Evolutionary conservation across 2,888 invertebrate genomes (phyloP), one percentile per base, ranked within the genome.

Genomic region (Tinea semifulvella): DNA sequence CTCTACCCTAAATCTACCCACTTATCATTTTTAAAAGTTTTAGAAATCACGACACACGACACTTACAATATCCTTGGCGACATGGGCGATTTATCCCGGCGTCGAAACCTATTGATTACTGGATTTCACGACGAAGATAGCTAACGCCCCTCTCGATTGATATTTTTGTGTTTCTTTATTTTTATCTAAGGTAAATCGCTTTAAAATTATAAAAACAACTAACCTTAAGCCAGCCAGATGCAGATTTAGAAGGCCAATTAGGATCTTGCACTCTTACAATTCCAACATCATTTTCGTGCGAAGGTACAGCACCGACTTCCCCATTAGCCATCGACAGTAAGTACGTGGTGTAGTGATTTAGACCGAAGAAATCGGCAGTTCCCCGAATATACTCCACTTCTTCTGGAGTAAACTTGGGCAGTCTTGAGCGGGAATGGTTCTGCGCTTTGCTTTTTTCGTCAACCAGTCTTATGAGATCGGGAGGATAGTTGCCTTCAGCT

Each of bases 221-320:
- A 65, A 87, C 87, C 76, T 80, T 84, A 17, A 88, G 64, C 87
- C 87, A 87, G 2, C 63, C 58, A 1, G 80, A 80, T 4, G 85
- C 84, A n/a, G 83, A 85, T 27, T 82, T 81, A 10, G 76, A 74
- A 25, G 84, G 82, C 89, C 89, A 89, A 1, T 69, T 70, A 1
- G 80, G 74, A 59, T 88, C 83, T 52, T 82, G 75, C 31, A 74
- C 77, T 52, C 81, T 66, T 8, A 82, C 65, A 16, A 86, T 79
- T 1, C 87, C 87, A 54, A 85, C 74, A 56, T 88, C 88, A 47
- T 87, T 86, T 53, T 75, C 75, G 45, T 83, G 85, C 0, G 87
- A 86, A 0, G 87, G 86, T 36, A 73, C 58, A 17, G 63, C 58
- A 1, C 82, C 81, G 0, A 79, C 77, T 56, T 72, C 65, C 31